These are phyloP conservation scores for Corythornis leucogaster DNA, from an alignment of 2,797 vertebrate species.

Conservation along the genomic window DNA sequence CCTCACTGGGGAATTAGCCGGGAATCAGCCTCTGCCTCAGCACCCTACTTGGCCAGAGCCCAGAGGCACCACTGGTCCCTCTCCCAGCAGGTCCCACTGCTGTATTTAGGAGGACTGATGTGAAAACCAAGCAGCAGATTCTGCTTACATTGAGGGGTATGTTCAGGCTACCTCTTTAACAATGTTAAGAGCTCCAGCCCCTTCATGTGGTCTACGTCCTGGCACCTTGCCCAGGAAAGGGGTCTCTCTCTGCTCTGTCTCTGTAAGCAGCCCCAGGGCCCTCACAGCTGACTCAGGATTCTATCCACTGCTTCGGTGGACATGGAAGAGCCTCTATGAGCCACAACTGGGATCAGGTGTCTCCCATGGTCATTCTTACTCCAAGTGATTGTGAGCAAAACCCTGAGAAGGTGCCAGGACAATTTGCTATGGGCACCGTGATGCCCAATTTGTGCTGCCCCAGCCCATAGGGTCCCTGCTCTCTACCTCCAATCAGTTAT, in stretches of 20 bases:
- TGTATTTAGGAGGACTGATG: not conserved
- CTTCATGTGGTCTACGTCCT: rapidly evolving
- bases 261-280: not conserved
- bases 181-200: not conserved
- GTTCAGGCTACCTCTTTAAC: not conserved
- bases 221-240: not conserved
- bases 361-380: not conserved
- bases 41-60: not conserved
- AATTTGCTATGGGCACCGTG: rapidly evolving
- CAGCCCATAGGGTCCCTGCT: not conserved
- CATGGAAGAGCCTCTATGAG: not conserved
- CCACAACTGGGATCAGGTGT: not conserved
- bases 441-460: not conserved
- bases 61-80: rapidly evolving
- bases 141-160: not conserved
- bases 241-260: not conserved
- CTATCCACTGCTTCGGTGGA: rapidly evolving
- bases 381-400: not conserved
- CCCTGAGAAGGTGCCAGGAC: not conserved
- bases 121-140: not conserved
- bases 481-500: not conserved
- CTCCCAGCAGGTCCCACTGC: not conserved
- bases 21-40: constrained; percentile 21
- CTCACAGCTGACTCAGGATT: rapidly evolving
- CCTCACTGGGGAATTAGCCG: not conserved